Evolutionary conservation across 2,113 vertebrate genomes (phyloP).

Genomic region (Gyps fulvus): DNA sequence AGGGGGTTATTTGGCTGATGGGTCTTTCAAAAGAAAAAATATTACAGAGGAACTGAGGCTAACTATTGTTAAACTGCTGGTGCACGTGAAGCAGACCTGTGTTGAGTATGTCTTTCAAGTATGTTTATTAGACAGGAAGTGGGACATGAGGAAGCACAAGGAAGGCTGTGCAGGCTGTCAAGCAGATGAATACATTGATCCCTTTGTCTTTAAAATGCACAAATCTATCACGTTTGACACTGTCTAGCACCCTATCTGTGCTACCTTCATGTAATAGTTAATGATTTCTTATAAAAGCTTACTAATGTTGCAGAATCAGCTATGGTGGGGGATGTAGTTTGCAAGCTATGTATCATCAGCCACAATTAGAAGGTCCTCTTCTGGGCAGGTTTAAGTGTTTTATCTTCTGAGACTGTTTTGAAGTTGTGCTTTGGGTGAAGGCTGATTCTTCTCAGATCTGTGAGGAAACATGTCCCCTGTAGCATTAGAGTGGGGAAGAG

Average conservation of each 20-base stretch:
- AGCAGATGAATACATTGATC: background rate
- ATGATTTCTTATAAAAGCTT: background rate
- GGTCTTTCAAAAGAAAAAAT: background rate
- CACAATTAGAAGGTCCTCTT: background rate
- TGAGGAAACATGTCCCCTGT: background rate
- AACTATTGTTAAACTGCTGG: background rate
- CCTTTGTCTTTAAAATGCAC: background rate
- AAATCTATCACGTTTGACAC: background rate
- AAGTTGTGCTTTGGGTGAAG: background rate
- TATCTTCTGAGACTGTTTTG: background rate
- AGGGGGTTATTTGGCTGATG: conserved; percentile 9
- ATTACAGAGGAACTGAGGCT: conserved; percentile 4
- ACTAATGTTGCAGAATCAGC: background rate
- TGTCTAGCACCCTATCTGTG: background rate
- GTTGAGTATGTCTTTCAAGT: background rate
- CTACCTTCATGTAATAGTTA: background rate
- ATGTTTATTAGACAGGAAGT: background rate
- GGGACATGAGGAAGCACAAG: background rate
- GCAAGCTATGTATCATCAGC: background rate
- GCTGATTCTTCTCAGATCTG: background rate
- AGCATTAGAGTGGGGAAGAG: background rate
- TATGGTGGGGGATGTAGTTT: background rate
- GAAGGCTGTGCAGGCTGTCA: background rate
- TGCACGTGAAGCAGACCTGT: background rate
- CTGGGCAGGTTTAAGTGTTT: background rate